These are phyloP conservation scores for Thaumatotibia leucotreta DNA, from an alignment of 1,140 invertebrate genomes.

Conservation along the genomic window DNA sequence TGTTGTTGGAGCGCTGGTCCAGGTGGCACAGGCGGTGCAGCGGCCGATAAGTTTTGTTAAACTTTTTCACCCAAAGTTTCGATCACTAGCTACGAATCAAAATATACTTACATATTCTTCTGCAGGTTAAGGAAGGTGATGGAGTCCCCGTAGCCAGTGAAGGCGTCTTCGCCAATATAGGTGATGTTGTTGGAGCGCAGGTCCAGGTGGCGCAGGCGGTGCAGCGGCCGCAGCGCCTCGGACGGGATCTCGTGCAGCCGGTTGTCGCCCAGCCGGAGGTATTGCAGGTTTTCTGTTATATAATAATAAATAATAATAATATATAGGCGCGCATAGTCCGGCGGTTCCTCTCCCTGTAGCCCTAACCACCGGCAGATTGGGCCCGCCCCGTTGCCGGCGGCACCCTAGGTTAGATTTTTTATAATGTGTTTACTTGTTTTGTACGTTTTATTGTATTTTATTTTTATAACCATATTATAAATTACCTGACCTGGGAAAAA, in stretches of 20 bases:
- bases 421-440: too few relatives aligned
- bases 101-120: constrained; percentile 86
- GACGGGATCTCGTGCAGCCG: constrained; percentile 89
- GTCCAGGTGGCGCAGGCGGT: constrained; percentile 91
- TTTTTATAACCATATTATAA: too few relatives aligned
- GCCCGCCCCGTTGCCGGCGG: too few relatives aligned
- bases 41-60: too few relatives aligned
- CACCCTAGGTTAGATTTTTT: too few relatives aligned
- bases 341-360: too few relatives aligned
- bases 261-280: constrained; percentile 90
- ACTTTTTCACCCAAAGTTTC: too few relatives aligned
- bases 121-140: constrained; percentile 94
- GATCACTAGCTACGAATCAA: too few relatives aligned
- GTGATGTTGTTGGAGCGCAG: constrained; percentile 92
- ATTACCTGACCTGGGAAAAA: too few relatives aligned
- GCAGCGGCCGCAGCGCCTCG: constrained; percentile 86
- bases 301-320: background rate
- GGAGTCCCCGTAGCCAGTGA: constrained; percentile 92
- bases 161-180: constrained; percentile 88
- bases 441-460: too few relatives aligned
- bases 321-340: too few relatives aligned
- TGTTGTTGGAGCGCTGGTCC: constrained; percentile 92
- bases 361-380: too few relatives aligned
- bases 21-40: constrained; percentile 91
- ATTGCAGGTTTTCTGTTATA: constrained; percentile 84